Conservation (phyloP, 2,113 vertebrate genomes). For the Rhegmatorhina hoffmannsi region DNA sequence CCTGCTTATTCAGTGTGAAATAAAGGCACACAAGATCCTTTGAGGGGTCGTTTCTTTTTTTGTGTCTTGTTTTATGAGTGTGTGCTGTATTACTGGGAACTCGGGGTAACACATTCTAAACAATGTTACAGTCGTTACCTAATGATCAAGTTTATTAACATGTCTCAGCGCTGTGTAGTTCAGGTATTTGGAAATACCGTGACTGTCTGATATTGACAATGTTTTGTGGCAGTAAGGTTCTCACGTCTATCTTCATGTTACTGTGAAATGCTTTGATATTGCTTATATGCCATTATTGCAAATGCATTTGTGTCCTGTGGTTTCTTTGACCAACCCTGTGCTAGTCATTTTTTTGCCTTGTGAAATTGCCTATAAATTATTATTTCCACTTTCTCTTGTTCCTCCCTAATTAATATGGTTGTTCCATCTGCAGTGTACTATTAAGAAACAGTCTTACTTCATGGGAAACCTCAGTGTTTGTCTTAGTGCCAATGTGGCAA, state of each 20-base stretch:
- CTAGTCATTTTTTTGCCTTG: background rate
- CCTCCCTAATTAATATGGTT: background rate
- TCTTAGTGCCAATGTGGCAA: background rate
- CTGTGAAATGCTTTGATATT: background rate
- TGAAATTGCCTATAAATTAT: background rate
- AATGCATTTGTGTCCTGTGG: background rate
- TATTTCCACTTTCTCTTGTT: background rate
- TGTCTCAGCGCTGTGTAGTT: background rate
- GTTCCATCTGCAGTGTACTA: background rate
- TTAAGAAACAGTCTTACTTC: background rate
- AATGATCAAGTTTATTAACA: background rate
- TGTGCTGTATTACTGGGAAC: background rate
- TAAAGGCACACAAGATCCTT: conserved; percentile 58
- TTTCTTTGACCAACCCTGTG: background rate
- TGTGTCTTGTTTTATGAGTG: conserved; percentile 22
- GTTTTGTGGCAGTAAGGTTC: background rate
- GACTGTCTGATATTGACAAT: background rate
- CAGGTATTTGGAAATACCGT: background rate
- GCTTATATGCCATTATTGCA: background rate
- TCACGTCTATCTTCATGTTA: background rate
- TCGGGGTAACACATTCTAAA: background rate
- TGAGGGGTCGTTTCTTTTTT: conserved; percentile 31
- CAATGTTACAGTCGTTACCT: background rate
- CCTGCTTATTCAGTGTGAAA: conserved; percentile 55
- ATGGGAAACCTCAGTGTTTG: background rate